phyloP scores from a whole-genome alignment of 2,797 vertebrate genomes.

The Fistularia commersonii region DNA sequence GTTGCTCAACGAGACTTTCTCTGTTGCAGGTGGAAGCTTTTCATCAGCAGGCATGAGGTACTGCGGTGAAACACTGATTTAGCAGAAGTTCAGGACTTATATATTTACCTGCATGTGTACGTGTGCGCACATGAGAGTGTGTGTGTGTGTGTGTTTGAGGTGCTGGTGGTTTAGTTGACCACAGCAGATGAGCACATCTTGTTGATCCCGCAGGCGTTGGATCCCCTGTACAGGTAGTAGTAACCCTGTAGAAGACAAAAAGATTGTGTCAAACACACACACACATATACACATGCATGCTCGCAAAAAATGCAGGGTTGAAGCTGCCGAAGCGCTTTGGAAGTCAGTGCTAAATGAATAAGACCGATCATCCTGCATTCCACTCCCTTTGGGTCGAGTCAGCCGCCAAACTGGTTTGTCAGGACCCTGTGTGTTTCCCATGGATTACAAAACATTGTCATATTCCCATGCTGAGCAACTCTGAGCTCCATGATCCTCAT shows the following conservation, averaged over 20 bases:
- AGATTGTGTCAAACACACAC: neutral
- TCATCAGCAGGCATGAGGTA: neutral
- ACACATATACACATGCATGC: neutral
- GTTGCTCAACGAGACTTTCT: neutral
- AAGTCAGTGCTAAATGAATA: no score
- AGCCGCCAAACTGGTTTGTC: no score
- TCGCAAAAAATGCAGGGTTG: no score
- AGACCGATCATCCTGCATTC: no score
- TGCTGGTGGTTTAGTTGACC: slow-evolving; percentile 67
- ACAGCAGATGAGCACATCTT: slow-evolving; percentile 86
- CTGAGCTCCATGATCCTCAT: no score
- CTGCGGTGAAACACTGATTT: neutral
- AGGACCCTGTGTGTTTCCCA: no score
- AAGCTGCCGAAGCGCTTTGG: no score
- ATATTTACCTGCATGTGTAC: neutral
- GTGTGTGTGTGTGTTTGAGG: neutral
- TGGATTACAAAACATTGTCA: no score
- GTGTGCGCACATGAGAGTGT: slow-evolving; percentile 3
- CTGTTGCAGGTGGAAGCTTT: neutral
- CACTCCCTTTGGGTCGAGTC: no score
- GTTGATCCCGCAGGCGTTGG: slow-evolving; percentile 85
- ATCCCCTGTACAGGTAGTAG: slow-evolving; percentile 86
- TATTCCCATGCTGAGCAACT: no score
- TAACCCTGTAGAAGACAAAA: slow-evolving; percentile 78
- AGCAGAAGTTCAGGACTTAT: no score